Conservation (phyloP, 2,888 invertebrate species). For the Machimus rusticus region DNA sequence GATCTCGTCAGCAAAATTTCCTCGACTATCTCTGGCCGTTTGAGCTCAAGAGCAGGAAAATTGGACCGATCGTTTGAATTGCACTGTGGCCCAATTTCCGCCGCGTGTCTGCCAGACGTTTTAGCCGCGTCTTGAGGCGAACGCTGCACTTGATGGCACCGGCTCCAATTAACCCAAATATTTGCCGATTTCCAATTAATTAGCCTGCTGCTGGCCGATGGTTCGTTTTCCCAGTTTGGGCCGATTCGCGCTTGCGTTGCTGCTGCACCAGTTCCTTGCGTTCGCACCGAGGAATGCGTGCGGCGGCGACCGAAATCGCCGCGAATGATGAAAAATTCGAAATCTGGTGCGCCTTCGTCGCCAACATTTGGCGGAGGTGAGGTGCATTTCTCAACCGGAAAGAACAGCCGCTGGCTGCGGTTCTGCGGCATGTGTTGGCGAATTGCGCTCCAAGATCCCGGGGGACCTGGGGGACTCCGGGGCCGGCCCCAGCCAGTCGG, state of each 20-base stretch:
- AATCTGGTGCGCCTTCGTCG: background rate
- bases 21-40: background rate
- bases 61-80: slow-evolving; percentile 17
- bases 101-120: background rate
- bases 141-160: background rate
- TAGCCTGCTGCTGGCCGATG: background rate
- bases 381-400: background rate
- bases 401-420: background rate
- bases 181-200: slow-evolving; percentile 8
- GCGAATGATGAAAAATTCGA: background rate
- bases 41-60: background rate
- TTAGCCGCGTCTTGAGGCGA: background rate
- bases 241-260: background rate
- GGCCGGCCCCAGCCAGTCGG: background rate
- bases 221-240: background rate
- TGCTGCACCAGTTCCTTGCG: background rate
- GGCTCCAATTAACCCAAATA: slow-evolving; percentile 29
- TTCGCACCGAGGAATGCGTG: background rate
- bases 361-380: background rate
- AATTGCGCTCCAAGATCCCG: slow-evolving; percentile 8
- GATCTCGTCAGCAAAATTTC: background rate
- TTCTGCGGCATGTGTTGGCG: slow-evolving; percentile 8
- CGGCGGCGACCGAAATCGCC: background rate
- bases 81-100: slow-evolving; percentile 18
- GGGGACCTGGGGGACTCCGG: background rate